Base-by-base conservation (phyloP, 2,113 vertebrate genomes). In the Bambusicola thoracicus region DNA sequence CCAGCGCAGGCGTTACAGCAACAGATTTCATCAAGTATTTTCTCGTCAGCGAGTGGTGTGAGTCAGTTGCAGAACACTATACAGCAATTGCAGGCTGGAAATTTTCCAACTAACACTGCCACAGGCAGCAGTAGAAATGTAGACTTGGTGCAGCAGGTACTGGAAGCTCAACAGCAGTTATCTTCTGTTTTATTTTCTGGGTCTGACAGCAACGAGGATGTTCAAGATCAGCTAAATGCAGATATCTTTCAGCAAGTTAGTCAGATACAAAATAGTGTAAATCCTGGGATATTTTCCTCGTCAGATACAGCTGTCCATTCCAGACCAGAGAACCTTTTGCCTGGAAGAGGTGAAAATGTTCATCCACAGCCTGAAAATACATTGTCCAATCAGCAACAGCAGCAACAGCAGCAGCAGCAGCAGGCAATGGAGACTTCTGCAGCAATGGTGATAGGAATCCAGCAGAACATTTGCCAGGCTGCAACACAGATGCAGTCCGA, bases 31-130 rank as follows among this genome's bases (percentile, higher is more conserved):
- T 97, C 98, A 0, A 97, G 98, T 82, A 98, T 99, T 74, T 99
- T 98, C 76, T 97, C 99, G 2, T 95, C 98, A 6, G 98, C 98
- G 19, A 98, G 85, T 0, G 95, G 98, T 7, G 98, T 99, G 70
- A 98, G 98, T 44, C 99, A 99, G 96, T 97, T 99, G 30, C 99
- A 99, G 96, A 99, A 98, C 89, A 99, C 99, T 7, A 99, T 99
- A 78, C 98, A 99, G 82, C 99, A 99, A 73, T 97, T 99, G 76
- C 99, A 99, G 88, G 98, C 99, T 14, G 98, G 99, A 49, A 98
- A 96, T 62, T 99, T 98, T 87, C 98, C 97, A 38, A 87, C 98
- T 18, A 96, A 85, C 82, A 84, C 96, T 22, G 86, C 97, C 48
- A 95, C 94, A 17, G 95, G 97, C 93, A 97, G 94, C 95, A 97